Conservation (phyloP, 2,888 invertebrate species). For the Nesidiocoris tenuis region DNA sequence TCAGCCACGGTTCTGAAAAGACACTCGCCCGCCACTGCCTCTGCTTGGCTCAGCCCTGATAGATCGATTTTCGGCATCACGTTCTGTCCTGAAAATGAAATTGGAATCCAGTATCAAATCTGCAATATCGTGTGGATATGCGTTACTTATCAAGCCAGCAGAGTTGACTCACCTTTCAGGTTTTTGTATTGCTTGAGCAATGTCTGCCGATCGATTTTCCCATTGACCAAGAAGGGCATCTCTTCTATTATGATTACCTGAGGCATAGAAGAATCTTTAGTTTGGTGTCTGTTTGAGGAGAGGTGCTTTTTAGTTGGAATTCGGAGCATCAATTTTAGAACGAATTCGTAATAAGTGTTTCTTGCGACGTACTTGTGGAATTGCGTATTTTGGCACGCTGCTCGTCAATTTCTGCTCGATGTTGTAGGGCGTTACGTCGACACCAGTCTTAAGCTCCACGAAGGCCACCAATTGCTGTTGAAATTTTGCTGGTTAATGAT, state of each 20-base stretch:
- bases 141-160: too few species aligned
- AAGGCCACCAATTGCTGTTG: slow-evolving; percentile 69
- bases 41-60: slow-evolving; percentile 44
- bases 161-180: slow-evolving; percentile 61
- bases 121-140: too few species aligned
- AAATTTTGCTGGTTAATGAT: too few species aligned
- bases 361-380: slow-evolving; percentile 64
- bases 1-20: slow-evolving; percentile 74
- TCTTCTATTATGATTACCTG: slow-evolving; percentile 68
- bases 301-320: neutral
- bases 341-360: too few species aligned
- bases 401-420: slow-evolving; percentile 66
- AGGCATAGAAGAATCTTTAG: too few species aligned
- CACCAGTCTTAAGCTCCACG: slow-evolving; percentile 56
- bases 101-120: too few species aligned
- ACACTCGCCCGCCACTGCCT: slow-evolving; percentile 64
- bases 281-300: too few species aligned
- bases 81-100: slow-evolving; percentile 30
- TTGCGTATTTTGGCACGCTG: slow-evolving; percentile 72
- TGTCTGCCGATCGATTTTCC: slow-evolving; percentile 80
- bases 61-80: neutral
- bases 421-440: slow-evolving; percentile 58
- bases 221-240: slow-evolving; percentile 81
- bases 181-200: slow-evolving; percentile 70
- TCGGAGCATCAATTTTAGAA: too few species aligned